Conservation (phyloP, 2,797 vertebrate species). For the Enteromius paludinosus region DNA sequence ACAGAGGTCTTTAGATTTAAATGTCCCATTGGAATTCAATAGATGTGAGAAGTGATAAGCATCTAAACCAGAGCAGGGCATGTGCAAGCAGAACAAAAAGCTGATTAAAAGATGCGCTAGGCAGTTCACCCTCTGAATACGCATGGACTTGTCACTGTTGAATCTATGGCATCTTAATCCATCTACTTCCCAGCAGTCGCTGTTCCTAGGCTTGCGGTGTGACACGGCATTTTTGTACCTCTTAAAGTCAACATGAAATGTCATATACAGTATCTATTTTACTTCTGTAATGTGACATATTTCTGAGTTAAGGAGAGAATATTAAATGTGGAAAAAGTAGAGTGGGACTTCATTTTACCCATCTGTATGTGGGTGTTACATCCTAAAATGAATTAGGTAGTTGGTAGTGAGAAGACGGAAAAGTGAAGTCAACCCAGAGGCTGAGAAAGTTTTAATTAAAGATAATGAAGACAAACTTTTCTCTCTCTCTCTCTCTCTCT, state of each 20-base stretch:
- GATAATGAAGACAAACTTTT: background rate
- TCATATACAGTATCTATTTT: background rate
- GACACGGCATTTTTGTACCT: background rate
- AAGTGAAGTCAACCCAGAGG: background rate
- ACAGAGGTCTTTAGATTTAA: conserved; percentile 58
- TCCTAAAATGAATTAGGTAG: background rate
- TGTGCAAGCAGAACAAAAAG: conserved; percentile 73
- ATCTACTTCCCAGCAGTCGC: conserved; percentile 32
- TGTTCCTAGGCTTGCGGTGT: background rate
- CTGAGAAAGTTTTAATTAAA: background rate
- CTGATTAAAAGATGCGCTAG: conserved; percentile 75
- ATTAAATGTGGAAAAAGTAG: background rate
- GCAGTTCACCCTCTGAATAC: conserved; percentile 65
- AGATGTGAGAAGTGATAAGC: conserved; percentile 63
- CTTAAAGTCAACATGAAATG: conserved; percentile 26
- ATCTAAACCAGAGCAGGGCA: conserved; percentile 68
- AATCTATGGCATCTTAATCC: conserved; percentile 68
- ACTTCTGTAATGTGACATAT: conserved; percentile 7
- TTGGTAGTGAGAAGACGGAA: background rate
- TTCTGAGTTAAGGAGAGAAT: background rate
- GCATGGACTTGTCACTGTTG: conserved; percentile 66
- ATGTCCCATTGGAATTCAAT: conserved; percentile 73
- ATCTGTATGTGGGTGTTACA: background rate
- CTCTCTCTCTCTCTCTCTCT: background rate
- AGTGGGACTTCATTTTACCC: background rate